Evolutionary conservation across 2,888 invertebrate species (phyloP), one percentile per base, ranked within the genome.

Genomic region (Patella ulyssiponensis): DNA sequence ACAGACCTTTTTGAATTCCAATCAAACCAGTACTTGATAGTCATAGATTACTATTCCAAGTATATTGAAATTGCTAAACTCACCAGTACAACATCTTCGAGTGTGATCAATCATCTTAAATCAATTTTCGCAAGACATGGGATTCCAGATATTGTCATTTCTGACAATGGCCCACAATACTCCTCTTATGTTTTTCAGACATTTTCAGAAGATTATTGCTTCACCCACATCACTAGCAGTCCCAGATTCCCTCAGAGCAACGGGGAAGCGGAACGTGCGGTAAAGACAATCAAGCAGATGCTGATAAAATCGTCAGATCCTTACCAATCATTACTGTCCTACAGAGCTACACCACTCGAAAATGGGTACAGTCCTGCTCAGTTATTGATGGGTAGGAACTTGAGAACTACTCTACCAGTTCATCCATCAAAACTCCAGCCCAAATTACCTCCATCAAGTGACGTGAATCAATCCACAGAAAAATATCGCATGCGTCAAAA

Each of bases 1-100:
- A 72, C 75, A 53, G 74, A 81, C 64, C 69, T 81, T 15, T 78
- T 75, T 54, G 52, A 81, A 51, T 58, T 81, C 15, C 17, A 70
- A 44, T 23, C 23, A 11, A 51, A 15, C 9, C 54, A 27, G 15
- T 76, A 76, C 71, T n/a, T 76, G 33, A 20, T 76, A 9, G 71
- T 76, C 11, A 53, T 76, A 5, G 76, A 76, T 33, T 76, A 76
- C 23, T 76, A 23, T 23, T 71, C 76, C 52, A 44, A 56, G 52
- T 76, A 52, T 52, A 71, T 70, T 53, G 71, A 76, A 51, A 52
- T 71, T 14, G 53, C 76, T 20, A 77, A 73, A 73, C 56, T 77
- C 17, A 2, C 5, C 33, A 58, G 58, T 69, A 56, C 58, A 15
- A 58, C 74, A 17, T 75, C 71, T 17, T 17, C 27, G 27, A 27